phyloP scores from a whole-genome alignment of 2,797 vertebrate genomes.

The Monodelphis domestica region DNA sequence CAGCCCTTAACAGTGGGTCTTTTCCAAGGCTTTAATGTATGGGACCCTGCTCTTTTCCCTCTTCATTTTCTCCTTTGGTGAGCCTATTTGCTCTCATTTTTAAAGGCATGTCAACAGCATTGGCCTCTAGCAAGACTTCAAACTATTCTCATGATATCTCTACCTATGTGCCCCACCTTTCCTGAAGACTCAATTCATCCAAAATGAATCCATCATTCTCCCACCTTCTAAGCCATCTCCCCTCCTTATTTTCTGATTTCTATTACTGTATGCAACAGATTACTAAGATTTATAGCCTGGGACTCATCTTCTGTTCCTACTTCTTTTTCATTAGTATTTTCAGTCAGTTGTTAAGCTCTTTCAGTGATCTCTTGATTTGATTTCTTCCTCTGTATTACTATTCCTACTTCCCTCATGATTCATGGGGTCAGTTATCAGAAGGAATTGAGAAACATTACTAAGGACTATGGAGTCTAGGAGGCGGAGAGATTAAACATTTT shows the following conservation, averaged over 20 bases:
- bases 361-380: neutral
- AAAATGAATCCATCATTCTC: neutral
- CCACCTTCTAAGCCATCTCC: neutral
- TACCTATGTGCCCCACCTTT: neutral
- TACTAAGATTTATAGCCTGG: neutral
- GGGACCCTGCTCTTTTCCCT: neutral
- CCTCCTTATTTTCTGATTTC: neutral
- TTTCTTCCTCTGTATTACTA: neutral
- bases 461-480: neutral
- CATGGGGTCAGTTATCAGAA: neutral
- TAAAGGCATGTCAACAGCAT: neutral
- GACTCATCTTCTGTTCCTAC: neutral
- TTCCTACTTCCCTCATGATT: neutral
- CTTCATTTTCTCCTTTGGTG: neutral
- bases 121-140: neutral
- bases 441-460: neutral
- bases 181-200: neutral
- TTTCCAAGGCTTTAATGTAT: neutral
- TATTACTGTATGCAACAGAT: neutral
- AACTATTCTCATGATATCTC: neutral
- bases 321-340: neutral
- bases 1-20: neutral
- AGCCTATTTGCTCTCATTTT: neutral
- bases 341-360: neutral
- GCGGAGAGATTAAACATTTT: neutral